phyloP scores from a whole-genome alignment of 92 coral and sea anemone species.

The Porites cylindrica region DNA sequence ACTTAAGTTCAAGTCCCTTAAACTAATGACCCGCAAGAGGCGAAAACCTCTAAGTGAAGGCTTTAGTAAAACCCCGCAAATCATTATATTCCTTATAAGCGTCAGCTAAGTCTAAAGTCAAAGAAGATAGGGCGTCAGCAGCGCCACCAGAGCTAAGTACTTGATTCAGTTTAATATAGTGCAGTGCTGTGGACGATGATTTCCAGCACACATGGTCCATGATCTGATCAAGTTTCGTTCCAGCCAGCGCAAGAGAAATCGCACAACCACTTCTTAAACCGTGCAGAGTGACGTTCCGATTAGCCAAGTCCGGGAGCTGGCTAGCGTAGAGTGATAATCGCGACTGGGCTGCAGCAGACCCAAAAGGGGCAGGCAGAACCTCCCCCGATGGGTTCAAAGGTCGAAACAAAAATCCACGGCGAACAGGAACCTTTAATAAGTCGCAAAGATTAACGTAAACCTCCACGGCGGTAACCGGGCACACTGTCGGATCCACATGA shows the following conservation, averaged over 20 bases:
- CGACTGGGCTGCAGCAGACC: conserved; percentile 21
- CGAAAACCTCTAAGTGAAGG: neutral
- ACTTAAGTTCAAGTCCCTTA: too few relatives aligned
- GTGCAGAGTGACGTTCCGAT: neutral
- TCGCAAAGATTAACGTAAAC: neutral
- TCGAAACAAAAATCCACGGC: conserved; percentile 13
- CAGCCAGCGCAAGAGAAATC: neutral
- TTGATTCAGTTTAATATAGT: too few relatives aligned
- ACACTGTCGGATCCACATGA: neutral
- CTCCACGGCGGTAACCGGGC: neutral
- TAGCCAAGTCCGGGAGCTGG: neutral
- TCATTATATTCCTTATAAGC: neutral
- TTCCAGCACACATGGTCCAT: too few relatives aligned
- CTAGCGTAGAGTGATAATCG: neutral
- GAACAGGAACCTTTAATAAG: neutral
- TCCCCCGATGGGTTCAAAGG: conserved; percentile 29
- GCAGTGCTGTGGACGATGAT: too few relatives aligned
- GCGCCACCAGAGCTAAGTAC: neutral
- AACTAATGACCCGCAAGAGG: too few relatives aligned
- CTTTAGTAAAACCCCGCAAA: neutral
- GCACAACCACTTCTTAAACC: neutral
- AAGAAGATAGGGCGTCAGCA: neutral
- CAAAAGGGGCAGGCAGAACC: neutral
- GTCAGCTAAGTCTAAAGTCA: neutral
- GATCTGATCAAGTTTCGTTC: too few relatives aligned